These are phyloP conservation scores for Drosophila kikkawai DNA, from an alignment of 1,140 invertebrate genomes.

Conservation along the genomic window DNA sequence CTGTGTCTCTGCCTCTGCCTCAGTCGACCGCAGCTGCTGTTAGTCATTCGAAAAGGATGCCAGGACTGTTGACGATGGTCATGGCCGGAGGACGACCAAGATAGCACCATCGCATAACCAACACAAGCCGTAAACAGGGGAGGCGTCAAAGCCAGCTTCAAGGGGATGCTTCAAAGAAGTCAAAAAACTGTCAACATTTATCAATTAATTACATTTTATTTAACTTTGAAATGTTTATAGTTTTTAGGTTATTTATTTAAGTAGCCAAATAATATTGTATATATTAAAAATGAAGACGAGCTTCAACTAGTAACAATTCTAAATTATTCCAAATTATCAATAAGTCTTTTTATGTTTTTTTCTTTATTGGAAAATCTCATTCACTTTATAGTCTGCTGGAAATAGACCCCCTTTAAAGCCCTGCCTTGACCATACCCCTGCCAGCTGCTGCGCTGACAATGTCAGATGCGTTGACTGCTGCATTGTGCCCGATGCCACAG, in stretches of 20 bases:
- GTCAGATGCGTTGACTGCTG: conserved; percentile 68
- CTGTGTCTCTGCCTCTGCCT: conserved; percentile 20
- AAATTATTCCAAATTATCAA: neutral
- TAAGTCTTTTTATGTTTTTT: neutral
- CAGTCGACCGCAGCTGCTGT: conserved; percentile 62
- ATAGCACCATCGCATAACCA: conserved; percentile 33
- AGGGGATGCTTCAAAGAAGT: neutral
- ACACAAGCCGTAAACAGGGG: conserved; percentile 16
- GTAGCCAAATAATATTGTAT: neutral
- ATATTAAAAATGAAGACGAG: too few species aligned
- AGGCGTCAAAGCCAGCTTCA: neutral
- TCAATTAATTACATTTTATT: neutral
- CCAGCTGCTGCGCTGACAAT: conserved; percentile 53
- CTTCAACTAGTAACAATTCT: neutral
- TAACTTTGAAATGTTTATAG: neutral
- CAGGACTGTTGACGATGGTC: conserved; percentile 48
- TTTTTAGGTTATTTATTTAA: too few species aligned
- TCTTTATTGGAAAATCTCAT: neutral
- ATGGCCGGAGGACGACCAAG: conserved; percentile 55
- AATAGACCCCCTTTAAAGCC: neutral
- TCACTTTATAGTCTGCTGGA: neutral
- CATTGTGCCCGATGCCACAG: conserved; percentile 62
- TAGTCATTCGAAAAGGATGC: conserved; percentile 72
- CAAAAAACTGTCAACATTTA: neutral
- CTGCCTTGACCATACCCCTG: neutral